These are phyloP conservation scores for Calephelis nemesis DNA, from an alignment of 1,140 invertebrate species.

Conservation along the genomic window DNA sequence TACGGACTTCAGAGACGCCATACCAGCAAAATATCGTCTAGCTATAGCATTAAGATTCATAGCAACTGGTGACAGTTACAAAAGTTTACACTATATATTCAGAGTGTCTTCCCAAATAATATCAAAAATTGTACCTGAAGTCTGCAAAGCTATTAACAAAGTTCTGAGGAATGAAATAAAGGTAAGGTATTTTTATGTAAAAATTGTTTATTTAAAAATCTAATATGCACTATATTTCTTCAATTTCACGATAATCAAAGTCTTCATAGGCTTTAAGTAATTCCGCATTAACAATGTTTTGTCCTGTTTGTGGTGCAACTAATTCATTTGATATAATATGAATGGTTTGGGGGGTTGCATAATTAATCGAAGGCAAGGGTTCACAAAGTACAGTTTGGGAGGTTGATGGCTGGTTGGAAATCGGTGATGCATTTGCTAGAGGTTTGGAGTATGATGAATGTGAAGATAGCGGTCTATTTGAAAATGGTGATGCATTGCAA, in stretches of 20 bases:
- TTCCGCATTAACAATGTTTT: slow-evolving; percentile 2
- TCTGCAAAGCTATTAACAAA: slow-evolving; percentile 37
- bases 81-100: slow-evolving; percentile 45
- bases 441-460: too few species aligned
- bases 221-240: slow-evolving; percentile 20
- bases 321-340: too few species aligned
- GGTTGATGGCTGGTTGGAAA: too few species aligned
- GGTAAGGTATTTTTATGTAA: slow-evolving; percentile 6
- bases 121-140: slow-evolving; percentile 38
- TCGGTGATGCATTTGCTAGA: slow-evolving; percentile 20
- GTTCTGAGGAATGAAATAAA: slow-evolving; percentile 34
- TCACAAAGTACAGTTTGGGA: too few species aligned
- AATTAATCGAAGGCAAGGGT: too few species aligned
- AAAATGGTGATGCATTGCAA: slow-evolving; percentile 24
- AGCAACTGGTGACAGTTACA: slow-evolving; percentile 42
- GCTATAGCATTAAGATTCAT: slow-evolving; percentile 44
- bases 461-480: neutral
- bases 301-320: neutral
- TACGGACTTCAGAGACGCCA: slow-evolving; percentile 18
- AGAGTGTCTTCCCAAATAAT: slow-evolving; percentile 43
- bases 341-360: too few species aligned
- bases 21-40: slow-evolving; percentile 40
- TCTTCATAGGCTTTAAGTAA: slow-evolving; percentile 5
- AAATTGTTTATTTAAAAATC: neutral
- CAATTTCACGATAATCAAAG: slow-evolving; percentile 1